Evolutionary conservation across 2,888 invertebrate species (phyloP), one percentile per base, ranked within the genome.

Genomic region (Brachynemurus nebulosus): DNA sequence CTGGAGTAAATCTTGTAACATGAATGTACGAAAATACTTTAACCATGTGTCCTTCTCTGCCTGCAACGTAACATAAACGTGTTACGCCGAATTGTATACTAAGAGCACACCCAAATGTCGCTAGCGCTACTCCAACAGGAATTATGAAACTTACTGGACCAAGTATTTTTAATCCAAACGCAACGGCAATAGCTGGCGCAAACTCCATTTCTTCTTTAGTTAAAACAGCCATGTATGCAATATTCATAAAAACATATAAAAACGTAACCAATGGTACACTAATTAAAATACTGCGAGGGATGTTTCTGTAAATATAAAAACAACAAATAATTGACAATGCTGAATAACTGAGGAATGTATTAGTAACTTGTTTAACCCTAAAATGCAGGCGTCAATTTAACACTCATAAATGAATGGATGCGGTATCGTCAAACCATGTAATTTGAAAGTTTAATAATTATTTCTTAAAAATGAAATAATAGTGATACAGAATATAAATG

Each of bases 191-290:
- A 0, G 88, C 88, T 1, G 76, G 73, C 0, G 84, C 78, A 4
- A 68, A 67, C 11, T 79, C 67, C 72, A 91, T 79, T 57, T 88
- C 86, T 0, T 71, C 64, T 42, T 76, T 72, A 2, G 74, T 77
- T 52, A 90, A 63, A 4, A 82, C 86, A 0, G 86, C 76, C 78
- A 89, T 81, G 63, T 89, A 90, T n/a, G 88, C 80, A 12, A 88
- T 70, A 57, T 89, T 90, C 77, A 86, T 86, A 54, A 80, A 74
- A 18, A 88, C 79, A 58, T 89, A 90, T 8, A 86, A 70, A 0
- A 74, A 63, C 0, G 86, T 88, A 20, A 89, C 85, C 5, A 85
- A 64, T 0, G 89, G 89, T 0, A 90, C 82, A 1, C 82, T 86
- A 40, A 89, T 81, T 7, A 78, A 67, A 52, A 89, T 86, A 52